Evolutionary conservation across 1,140 invertebrate species (phyloP).

Genomic region (Lucilia sericata): DNA sequence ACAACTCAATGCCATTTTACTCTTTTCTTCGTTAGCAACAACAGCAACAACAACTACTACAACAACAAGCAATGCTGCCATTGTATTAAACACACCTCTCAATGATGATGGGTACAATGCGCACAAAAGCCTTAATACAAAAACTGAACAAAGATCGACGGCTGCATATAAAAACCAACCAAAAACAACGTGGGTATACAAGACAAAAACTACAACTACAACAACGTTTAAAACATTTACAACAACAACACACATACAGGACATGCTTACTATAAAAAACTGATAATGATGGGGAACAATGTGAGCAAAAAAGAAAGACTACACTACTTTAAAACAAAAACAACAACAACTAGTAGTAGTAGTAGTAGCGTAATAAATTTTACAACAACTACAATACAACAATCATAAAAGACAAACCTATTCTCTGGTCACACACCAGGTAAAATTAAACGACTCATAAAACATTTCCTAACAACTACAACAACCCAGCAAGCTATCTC

Average conservation of each 20-base stretch:
- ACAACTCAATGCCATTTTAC: constrained; percentile 40
- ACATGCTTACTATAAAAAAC: no score
- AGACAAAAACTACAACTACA: not conserved
- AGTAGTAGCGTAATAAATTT: not conserved
- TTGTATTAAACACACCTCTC: constrained; percentile 41
- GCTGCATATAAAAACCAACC: constrained; percentile 24
- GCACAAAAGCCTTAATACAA: constrained; percentile 33
- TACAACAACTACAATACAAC: not conserved
- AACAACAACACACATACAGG: not conserved
- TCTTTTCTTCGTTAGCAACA: not conserved
- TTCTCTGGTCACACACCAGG: constrained; percentile 7
- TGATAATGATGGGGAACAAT: no score
- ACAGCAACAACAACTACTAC: constrained; percentile 14
- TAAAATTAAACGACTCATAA: not conserved
- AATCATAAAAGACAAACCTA: not conserved
- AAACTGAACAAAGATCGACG: constrained; percentile 1
- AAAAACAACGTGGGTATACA: not conserved
- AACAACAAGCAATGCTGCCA: constrained; percentile 35
- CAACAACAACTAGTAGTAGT: no score
- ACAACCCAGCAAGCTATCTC: not conserved
- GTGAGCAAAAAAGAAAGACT: not conserved
- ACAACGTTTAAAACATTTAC: no score
- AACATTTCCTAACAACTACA: not conserved
- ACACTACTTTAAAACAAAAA: not conserved
- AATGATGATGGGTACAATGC: constrained; percentile 37